These are phyloP conservation scores for Raja brachyura DNA, from an alignment of 2,113 vertebrate genomes.

Conservation along the genomic window DNA sequence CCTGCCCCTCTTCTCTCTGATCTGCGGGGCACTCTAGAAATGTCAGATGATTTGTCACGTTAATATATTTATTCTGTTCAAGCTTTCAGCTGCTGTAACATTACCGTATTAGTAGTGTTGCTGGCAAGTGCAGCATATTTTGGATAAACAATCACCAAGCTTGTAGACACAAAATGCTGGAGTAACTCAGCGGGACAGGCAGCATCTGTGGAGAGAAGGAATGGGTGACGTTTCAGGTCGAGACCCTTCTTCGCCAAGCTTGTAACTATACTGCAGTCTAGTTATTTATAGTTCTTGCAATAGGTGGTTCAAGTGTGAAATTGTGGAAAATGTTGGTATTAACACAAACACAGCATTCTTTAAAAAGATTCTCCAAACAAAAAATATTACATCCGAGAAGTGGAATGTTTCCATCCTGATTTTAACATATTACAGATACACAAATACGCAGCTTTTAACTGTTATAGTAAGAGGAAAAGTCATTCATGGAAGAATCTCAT, in stretches of 20 bases:
- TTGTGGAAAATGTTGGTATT: no score
- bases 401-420: not conserved
- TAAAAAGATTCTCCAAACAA: no score
- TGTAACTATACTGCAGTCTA: not conserved
- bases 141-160: not conserved
- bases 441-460: not conserved
- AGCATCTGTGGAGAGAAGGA: no score
- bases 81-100: not conserved
- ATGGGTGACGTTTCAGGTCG: no score
- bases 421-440: not conserved
- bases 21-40: not conserved
- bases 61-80: not conserved
- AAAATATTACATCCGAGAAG: not conserved
- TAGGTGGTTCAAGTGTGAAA: not conserved
- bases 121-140: not conserved
- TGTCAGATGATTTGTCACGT: not conserved
- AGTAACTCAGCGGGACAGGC: no score
- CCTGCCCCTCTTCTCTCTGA: not conserved
- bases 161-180: no score
- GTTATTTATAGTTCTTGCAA: not conserved
- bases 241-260: not conserved
- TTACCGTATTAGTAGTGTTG: not conserved
- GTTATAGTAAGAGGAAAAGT: not conserved
- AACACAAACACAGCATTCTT: no score
- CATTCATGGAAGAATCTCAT: not conserved